Evolutionary conservation across 2,888 invertebrate species (phyloP), one percentile per base, ranked within the genome.

Genomic region (Heliothis peltigera): DNA sequence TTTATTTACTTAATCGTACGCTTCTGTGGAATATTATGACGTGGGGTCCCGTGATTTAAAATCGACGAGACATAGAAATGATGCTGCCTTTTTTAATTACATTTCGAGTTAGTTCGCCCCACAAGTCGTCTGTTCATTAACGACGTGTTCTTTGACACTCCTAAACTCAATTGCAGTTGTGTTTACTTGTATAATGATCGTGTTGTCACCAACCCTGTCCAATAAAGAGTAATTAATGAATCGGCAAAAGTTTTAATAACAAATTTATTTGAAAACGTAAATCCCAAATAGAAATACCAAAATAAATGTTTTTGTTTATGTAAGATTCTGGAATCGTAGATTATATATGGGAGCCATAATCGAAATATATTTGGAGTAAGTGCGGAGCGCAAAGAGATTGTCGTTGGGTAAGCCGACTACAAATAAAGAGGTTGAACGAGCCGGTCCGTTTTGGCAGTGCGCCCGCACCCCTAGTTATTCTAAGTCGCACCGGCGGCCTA

Each of bases 1-100:
- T 92, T 91, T 91, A 91, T 91, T 91, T 90, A 89, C 88, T 91
- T 91, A 90, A 87, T 85, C 88, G 83, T 85, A 82, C 85, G 87
- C 82, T 84, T 82, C 84, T 81, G 85, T 83, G 75, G 79, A 79
- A 82, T 86, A 86, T 87, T 86, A 86, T 85, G 82, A 82, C 82
- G 80, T 81, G 75, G n/a, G 77, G 77, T 80, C 78, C 79, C 71
- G 78, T 70, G 85, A 84, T 85, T 84, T 83, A 82, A 72, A 68
- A 72, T 82, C 72, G 74, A 52, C 52, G 52, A 51, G 57, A 49
- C 49, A 60, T 64, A 64, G 48, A 51, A 58, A 49, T 54, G 39
- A 42, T 54, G 28, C 48, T 52, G 44, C 60, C 43, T 65, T 71
- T n/a, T 52, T 43, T 53, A 68, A 68, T 48, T 54, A 52, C 42